Base-by-base conservation (phyloP, 1,140 invertebrate species). In the Glossosoma conforme region DNA sequence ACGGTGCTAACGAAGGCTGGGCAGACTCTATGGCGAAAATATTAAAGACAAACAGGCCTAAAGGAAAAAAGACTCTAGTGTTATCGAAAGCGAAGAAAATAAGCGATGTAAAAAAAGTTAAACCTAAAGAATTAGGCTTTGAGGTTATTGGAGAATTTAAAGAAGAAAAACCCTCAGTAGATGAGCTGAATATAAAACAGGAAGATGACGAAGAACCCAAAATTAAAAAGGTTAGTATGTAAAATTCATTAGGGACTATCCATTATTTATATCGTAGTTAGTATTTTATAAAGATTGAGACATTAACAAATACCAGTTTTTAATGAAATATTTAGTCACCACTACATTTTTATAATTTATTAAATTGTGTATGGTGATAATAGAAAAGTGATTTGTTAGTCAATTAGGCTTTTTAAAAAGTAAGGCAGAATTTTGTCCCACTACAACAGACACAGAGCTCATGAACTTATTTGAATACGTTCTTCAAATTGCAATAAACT, bases 21-120 rank as follows among this genome's bases (percentile, higher is more conserved):
- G 84, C 83, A 35, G 80, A 86, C 68, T 84, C 80, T 3, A 78
- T 87, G 66, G 74, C 78, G 32, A 86, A 87, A 70, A 86, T 91
- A 62, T 69, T 91, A 20, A 77, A 78, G 37, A 79, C 82, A 17
- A 83, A 77, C 32, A 86, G 87, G 64, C 84, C 86, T 1, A 85
- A 86, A 70, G 77, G 78, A 30, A 87, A 87, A 60, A 85, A 84
- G 63, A 78, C 79, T 1, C 62, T 87, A 47, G 84, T 90, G 2
- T 64, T 92, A 42, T 85, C 84, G 3, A 81, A 81, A 67, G 85
- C 85, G 3, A 89, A 86, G 62, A 85, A 83, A 63, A 63, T 84
- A 50, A 78, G 70, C 22, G 79, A 82, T 48, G 47, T 70, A 30
- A 77, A 78, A 54, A 70, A 75, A 56, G 66, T 70, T 65, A 68